Conservation (phyloP, 2,888 invertebrate genomes). For the Octonoba sinensis region DNA sequence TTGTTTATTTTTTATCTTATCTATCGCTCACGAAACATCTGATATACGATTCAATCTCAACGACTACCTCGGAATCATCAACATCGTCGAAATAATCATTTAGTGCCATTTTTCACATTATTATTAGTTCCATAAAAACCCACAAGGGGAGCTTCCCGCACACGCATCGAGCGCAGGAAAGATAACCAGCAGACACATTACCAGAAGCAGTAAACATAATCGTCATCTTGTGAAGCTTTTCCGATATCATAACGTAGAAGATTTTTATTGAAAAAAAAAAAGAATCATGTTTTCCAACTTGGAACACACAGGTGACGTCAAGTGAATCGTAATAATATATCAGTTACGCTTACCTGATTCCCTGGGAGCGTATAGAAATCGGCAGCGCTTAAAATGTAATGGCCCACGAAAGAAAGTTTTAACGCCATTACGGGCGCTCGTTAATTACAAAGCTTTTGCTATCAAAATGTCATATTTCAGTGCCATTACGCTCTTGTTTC, state of each 20-base stretch:
- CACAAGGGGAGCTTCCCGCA: constrained; percentile 42
- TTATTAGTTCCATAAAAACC: constrained; percentile 40
- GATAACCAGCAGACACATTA: constrained; percentile 46
- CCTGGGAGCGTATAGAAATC: constrained; percentile 44
- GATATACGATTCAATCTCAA: too few species aligned
- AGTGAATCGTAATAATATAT: constrained; percentile 53
- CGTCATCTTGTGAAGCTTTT: constrained; percentile 23
- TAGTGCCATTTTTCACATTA: constrained; percentile 48
- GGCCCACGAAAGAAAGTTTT: constrained; percentile 50
- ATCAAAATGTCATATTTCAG: constrained; percentile 34
- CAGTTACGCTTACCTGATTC: constrained; percentile 41
- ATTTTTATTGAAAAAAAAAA: constrained; percentile 47
- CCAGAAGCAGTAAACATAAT: constrained; percentile 55
- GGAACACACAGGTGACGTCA: constrained; percentile 11
- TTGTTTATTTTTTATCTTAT: too few species aligned
- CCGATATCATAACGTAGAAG: constrained; percentile 34
- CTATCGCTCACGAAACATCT: too few species aligned
- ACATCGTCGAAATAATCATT: constrained; percentile 17
- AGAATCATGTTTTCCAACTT: constrained; percentile 25
- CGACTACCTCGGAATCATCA: constrained; percentile 15
- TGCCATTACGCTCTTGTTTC: constrained; percentile 17
- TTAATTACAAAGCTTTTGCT: constrained; percentile 47
- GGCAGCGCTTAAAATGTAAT: constrained; percentile 50
- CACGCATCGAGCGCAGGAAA: constrained; percentile 16
- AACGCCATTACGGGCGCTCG: constrained; percentile 39